Conservation (phyloP, 2,888 invertebrate species). For the Xylota sylvarum region DNA sequence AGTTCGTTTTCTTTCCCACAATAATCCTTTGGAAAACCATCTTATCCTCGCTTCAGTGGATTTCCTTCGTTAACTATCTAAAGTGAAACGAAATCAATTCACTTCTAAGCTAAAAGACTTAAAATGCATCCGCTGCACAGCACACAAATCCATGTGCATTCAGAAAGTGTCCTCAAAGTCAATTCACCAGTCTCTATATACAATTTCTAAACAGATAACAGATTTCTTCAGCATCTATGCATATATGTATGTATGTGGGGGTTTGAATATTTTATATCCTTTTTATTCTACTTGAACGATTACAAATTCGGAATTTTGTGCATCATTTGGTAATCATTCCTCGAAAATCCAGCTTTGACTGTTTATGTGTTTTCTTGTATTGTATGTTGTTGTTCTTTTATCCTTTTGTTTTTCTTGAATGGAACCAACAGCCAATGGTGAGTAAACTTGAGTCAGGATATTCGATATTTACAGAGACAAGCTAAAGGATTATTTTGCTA, state of each 20-base stretch:
- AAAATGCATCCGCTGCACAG: slow-evolving; percentile 43
- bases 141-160: slow-evolving; percentile 21
- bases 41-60: slow-evolving; percentile 52
- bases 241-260: not conserved
- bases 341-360: slow-evolving; percentile 5
- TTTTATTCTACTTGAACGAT: slow-evolving; percentile 56
- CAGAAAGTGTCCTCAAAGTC: slow-evolving; percentile 16
- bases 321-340: slow-evolving; percentile 66
- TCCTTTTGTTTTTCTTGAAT: not conserved
- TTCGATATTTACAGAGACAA: slow-evolving; percentile 34
- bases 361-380: slow-evolving; percentile 1
- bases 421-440: slow-evolving; percentile 31
- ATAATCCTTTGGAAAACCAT: slow-evolving; percentile 63
- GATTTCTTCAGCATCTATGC: not conserved
- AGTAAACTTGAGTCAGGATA: slow-evolving; percentile 48
- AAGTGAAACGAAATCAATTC: slow-evolving; percentile 74
- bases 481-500: slow-evolving; percentile 50
- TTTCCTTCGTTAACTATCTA: slow-evolving; percentile 61
- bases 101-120: slow-evolving; percentile 53
- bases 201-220: slow-evolving; percentile 32
- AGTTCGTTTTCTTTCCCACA: not conserved
- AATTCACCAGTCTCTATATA: slow-evolving; percentile 6
- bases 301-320: slow-evolving; percentile 68
- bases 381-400: slow-evolving; percentile 28
- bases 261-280: slow-evolving; percentile 59